Conservation (phyloP, 2,797 vertebrate genomes). For the Ispidina picta region DNA sequence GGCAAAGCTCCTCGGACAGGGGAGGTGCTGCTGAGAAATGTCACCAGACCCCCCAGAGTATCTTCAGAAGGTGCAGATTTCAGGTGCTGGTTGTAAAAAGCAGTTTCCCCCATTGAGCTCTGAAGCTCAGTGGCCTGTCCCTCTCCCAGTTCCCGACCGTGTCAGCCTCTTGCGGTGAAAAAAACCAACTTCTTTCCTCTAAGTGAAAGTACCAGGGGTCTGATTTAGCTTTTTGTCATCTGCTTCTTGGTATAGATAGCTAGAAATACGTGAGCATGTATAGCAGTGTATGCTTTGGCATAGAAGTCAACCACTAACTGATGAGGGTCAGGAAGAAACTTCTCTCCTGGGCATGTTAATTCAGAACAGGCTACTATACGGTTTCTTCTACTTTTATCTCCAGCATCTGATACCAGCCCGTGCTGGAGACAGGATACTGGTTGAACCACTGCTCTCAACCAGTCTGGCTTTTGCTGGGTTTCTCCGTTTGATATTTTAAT, state of each 20-base stretch:
- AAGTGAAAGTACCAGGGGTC: background rate
- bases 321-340: conserved; percentile 16
- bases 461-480: background rate
- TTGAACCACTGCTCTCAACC: background rate
- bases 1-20: background rate
- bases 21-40: background rate
- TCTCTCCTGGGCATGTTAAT: conserved; percentile 3
- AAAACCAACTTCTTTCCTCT: background rate
- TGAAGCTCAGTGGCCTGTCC: background rate
- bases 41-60: background rate
- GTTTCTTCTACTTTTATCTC: conserved; percentile 25
- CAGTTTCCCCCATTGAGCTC: background rate
- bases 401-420: conserved; percentile 25
- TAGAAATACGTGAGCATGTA: background rate
- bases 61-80: background rate
- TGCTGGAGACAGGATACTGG: conserved; percentile 18
- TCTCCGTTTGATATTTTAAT: conserved; percentile 9
- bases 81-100: background rate
- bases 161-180: background rate
- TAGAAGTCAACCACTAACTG: background rate
- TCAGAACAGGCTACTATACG: background rate
- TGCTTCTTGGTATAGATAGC: background rate
- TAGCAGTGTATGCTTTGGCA: background rate
- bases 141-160: background rate
- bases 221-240: background rate